A percentile compares a stretch with the other conserved stretches of the same genome.
These are phyloP conservation scores for Archips xylosteana DNA, from an alignment of 2,888 invertebrate species.

Conservation along the genomic window DNA sequence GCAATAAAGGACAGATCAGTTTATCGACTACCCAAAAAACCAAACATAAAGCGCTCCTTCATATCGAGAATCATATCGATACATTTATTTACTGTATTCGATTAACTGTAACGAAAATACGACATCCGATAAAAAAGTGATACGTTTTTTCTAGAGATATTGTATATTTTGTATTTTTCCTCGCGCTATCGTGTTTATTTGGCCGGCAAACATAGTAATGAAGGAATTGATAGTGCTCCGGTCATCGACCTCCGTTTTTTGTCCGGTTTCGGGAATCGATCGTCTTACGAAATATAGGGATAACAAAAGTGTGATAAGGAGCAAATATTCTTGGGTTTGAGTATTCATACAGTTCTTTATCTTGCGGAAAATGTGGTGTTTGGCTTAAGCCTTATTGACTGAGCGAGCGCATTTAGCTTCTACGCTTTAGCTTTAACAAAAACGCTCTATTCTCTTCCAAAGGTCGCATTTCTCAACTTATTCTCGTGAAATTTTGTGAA, in stretches of 20 bases:
- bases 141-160: conserved; percentile 72
- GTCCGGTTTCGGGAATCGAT: conserved; percentile 27
- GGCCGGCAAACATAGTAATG: conserved; percentile 72
- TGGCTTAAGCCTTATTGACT: too few species aligned
- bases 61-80: conserved; percentile 66
- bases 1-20: conserved; percentile 41
- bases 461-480: too few species aligned
- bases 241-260: conserved; percentile 62
- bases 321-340: conserved; percentile 27
- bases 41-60: conserved; percentile 63
- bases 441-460: too few species aligned
- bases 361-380: conserved; percentile 12
- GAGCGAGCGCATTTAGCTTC: too few species aligned
- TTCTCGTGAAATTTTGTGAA: too few species aligned
- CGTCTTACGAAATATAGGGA: conserved; percentile 38
- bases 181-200: conserved; percentile 76
- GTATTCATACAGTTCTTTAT: conserved; percentile 13
- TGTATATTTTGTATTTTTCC: conserved; percentile 67
- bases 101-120: conserved; percentile 75
- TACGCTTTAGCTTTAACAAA: too few species aligned
- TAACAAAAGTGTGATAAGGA: conserved; percentile 35
- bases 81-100: conserved; percentile 74
- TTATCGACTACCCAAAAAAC: conserved; percentile 58
- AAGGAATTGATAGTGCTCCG: conserved; percentile 73
- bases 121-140: conserved; percentile 72